Evolutionary conservation across 1,140 invertebrate genomes (phyloP), one percentile per base, ranked within the genome.

Genomic region (Scaptomyza montana): DNA sequence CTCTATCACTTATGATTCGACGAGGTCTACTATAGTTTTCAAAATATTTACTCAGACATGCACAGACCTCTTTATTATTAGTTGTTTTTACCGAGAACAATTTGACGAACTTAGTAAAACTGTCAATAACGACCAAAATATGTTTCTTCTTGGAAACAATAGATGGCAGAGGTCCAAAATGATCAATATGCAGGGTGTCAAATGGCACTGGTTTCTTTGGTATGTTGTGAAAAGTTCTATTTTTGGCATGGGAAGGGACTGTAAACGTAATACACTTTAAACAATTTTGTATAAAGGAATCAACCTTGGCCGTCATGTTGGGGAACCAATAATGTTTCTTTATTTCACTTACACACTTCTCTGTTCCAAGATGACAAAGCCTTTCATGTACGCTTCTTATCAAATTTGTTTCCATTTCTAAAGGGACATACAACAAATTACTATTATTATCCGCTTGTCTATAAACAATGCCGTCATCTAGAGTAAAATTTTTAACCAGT

Each of bases 201-300:
- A 55, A 33, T 6, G 53, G 53, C 4, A 55, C 25, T 9, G 30
- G 30, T n/a, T 33, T 28, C 16, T 55, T 55, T 1, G 25, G 53
- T 8, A 55, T 55, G 16, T 33, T 55, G n/a, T 55, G 53, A 6
- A 55, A 16, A 3, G 30, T 39, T 2, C 53, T 25, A 28, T 55
- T 36, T 12, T 55, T 55, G 9, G 53, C 25, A 55, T 55, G 12
- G 12, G 12, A 8, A 2, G 53, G 53, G 13, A 39, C 53, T 4
- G 25, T 36, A 39, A 36, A 55, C 28, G 12, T 55, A 16, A 55
- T 55, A 19, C 53, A 55, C n/a, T 55, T 55, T 13, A 55, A 41
- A 28, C 53, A 55, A 33, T 55, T 55, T 30, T 30, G 30, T 55
- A 55, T 55, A 9, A 55, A 55, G 16, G 5, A 8, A 36, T 21